Conservation (phyloP, 2,797 vertebrate genomes). For the Numenius phaeopus region DNA sequence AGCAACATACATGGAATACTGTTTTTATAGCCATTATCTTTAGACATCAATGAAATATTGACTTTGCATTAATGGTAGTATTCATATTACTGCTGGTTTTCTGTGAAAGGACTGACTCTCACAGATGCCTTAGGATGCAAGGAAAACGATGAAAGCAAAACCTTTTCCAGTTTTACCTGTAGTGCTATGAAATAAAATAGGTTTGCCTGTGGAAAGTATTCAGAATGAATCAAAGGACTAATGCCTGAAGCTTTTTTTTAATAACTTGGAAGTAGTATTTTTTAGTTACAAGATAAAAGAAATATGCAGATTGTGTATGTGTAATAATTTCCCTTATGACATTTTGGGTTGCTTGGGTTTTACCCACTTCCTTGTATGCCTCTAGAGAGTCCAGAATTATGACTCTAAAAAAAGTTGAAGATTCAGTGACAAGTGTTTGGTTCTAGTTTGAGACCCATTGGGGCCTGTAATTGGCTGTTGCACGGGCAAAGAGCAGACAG, state of each 20-base stretch:
- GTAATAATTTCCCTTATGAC: not conserved
- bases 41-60: not conserved
- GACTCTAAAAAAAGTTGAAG: not conserved
- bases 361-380: not conserved
- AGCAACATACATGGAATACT: not conserved
- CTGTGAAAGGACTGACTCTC: not conserved
- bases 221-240: not conserved
- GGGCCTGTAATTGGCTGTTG: not conserved
- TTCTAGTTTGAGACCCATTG: not conserved
- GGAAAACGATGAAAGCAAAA: not conserved
- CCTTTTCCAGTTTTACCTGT: not conserved
- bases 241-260: fast-evolving
- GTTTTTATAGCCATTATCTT: not conserved
- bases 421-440: not conserved
- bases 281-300: not conserved
- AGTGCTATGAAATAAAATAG: not conserved
- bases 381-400: not conserved
- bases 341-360: not conserved
- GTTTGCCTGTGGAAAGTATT: not conserved
- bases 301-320: not conserved
- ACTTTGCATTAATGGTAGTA: not conserved
- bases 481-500: not conserved
- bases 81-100: not conserved
- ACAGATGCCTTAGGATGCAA: not conserved
- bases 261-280: not conserved